Evolutionary conservation across 2,797 vertebrate species (phyloP).

Genomic region (Dendrocincla fuliginosa): DNA sequence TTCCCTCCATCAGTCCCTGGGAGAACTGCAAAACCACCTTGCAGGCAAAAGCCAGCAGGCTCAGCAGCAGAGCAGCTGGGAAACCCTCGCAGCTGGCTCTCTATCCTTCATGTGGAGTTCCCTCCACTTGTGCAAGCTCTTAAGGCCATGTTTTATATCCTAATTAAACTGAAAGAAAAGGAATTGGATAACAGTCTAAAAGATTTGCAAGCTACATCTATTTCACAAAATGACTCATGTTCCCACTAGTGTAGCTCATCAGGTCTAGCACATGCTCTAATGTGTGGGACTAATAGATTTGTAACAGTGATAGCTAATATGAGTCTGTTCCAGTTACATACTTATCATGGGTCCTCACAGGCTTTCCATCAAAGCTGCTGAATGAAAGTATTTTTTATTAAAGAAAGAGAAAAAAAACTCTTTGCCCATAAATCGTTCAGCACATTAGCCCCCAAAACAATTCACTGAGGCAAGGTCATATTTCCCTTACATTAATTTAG

Average conservation of each 20-base stretch:
- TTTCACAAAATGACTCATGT: constrained; percentile 65
- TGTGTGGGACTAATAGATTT: constrained; percentile 70
- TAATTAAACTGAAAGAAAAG: constrained; percentile 75
- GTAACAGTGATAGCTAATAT: constrained; percentile 62
- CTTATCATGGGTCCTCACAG: constrained; percentile 58
- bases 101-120: not conserved
- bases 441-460: constrained; percentile 58
- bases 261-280: constrained; percentile 61
- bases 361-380: constrained; percentile 60
- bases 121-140: not conserved
- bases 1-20: not conserved
- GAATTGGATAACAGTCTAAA: constrained; percentile 68
- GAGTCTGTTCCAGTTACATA: constrained; percentile 60
- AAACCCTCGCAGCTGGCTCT: not conserved
- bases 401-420: not conserved
- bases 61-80: not conserved
- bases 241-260: constrained; percentile 57
- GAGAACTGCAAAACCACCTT: not conserved
- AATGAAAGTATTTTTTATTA: constrained; percentile 70
- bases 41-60: not conserved
- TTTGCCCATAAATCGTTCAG: constrained; percentile 65
- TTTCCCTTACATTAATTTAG: constrained; percentile 51
- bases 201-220: constrained; percentile 69
- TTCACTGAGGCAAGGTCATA: constrained; percentile 55
- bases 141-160: constrained; percentile 69